Evolutionary conservation across 2,888 invertebrate genomes (phyloP).

Genomic region (Acleris sparsana): DNA sequence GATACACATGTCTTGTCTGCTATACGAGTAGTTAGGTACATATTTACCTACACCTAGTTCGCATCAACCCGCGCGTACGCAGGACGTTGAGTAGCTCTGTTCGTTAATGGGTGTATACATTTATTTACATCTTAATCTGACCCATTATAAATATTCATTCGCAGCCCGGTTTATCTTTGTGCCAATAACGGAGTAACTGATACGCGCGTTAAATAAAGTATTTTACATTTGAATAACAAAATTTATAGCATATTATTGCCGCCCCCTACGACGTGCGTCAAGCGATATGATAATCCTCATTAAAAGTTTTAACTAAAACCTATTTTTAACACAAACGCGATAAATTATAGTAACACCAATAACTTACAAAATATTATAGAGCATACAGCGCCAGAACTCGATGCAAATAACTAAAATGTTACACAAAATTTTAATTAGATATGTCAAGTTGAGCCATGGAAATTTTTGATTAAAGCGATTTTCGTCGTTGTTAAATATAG

Average conservation of each 20-base stretch:
- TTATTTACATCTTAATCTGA: constrained; percentile 71
- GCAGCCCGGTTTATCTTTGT: constrained; percentile 58
- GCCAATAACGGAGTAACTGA: constrained; percentile 61
- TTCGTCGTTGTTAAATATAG: constrained; percentile 69
- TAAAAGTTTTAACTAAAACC: constrained; percentile 20
- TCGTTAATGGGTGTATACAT: constrained; percentile 65
- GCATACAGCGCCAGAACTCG: constrained; percentile 23
- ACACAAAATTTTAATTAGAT: constrained; percentile 56
- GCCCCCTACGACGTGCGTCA: constrained; percentile 39
- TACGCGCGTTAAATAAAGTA: constrained; percentile 51
- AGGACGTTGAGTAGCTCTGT: constrained; percentile 42
- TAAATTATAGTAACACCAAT: constrained; percentile 27
- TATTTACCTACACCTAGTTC: constrained; percentile 12
- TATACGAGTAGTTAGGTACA: background rate
- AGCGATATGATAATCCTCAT: constrained; percentile 28
- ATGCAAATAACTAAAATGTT: constrained; percentile 46
- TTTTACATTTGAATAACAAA: constrained; percentile 43
- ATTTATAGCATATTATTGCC: constrained; percentile 45
- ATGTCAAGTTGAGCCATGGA: constrained; percentile 45
- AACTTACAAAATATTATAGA: constrained; percentile 15
- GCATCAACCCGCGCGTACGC: constrained; percentile 39
- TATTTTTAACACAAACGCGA: constrained; percentile 11
- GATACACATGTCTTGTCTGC: constrained; percentile 9
- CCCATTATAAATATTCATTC: constrained; percentile 69
- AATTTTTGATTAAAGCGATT: constrained; percentile 49